Base-by-base conservation (phyloP, 1,140 invertebrate genomes). In the Melitaea cinxia region DNA sequence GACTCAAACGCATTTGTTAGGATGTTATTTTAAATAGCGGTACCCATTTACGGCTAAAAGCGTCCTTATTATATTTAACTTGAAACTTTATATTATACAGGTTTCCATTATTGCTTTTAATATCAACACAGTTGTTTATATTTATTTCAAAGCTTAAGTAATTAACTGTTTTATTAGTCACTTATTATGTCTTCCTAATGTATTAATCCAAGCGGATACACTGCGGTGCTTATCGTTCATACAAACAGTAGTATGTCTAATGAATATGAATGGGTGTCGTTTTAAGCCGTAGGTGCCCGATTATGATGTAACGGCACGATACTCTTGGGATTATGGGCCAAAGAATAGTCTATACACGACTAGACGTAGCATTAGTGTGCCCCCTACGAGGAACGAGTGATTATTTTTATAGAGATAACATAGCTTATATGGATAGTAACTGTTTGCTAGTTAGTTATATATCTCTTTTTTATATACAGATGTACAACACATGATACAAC, bases 191-290 rank as follows among this genome's bases (percentile, higher is more conserved):
- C 39, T 45, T 15, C 15, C 23, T 57, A 57, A 57, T 57, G 37
- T 15, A 15, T 15, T 60, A 33, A 60, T 60, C 28, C 57, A 12
- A 23, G 19, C 26, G 49, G 33, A 42, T 62, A 28, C 33, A 61
- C 28, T 33, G 17, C 39, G 15, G 14, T 10, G 45, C 58, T 61
- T 54, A 78, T 73, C 71, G 79, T 79, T 82, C 78, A 60, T 68
- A 72, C 65, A 78, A 79, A 75, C 70, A 72, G 58, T 52, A 57
- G 61, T 65, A 37, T 37, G 58, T 53, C 54, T 73, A 68, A 80
- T 83, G 78, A 85, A 85, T 82, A 85, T 83, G 79, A 72, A 85
- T 83, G 77, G 73, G 42, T 45, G 26, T 23, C 72, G 68, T 76
- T 78, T 65, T 69, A 66, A 70, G 61, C 53, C 58, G 75, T 82